A percentile compares a stretch with the other conserved stretches of the same genome.
phyloP scores from a whole-genome alignment of 2,888 invertebrate genomes.

The Drosophila longiperda region DNA sequence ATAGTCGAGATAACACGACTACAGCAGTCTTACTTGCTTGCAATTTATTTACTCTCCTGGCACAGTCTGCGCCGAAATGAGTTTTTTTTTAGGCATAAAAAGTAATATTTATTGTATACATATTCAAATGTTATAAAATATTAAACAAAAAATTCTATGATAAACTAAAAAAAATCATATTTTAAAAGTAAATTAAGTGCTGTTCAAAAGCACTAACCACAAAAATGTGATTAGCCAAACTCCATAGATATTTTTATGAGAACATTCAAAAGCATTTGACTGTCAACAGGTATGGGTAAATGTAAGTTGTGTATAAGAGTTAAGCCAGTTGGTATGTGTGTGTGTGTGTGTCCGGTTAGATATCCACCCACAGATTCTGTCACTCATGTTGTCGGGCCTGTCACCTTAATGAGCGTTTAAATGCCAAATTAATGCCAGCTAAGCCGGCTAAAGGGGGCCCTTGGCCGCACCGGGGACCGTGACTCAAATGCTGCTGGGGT shows the following conservation, averaged over 20 bases:
- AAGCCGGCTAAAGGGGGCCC: conserved; percentile 31
- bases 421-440: conserved; percentile 71
- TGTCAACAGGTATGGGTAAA: conserved; percentile 29
- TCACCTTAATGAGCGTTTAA: conserved; percentile 73
- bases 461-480: conserved; percentile 43
- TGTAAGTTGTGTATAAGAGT: neutral
- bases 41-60: neutral
- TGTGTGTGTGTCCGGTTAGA: conserved; percentile 24
- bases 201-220: conserved; percentile 8
- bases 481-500: conserved; percentile 40
- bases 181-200: neutral
- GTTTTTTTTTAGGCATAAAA: neutral
- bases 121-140: neutral
- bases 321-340: neutral
- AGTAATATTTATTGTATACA: neutral
- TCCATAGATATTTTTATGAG: conserved; percentile 3
- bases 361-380: conserved; percentile 71
- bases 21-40: too few relatives aligned
- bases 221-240: conserved; percentile 32
- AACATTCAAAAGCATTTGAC: conserved; percentile 26
- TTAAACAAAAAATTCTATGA: neutral
- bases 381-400: conserved; percentile 60
- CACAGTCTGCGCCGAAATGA: neutral
- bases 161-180: conserved; percentile 1
- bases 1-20: too few relatives aligned